phyloP scores from a whole-genome alignment of 2,797 vertebrate genomes.

The Pangasius djambal region DNA sequence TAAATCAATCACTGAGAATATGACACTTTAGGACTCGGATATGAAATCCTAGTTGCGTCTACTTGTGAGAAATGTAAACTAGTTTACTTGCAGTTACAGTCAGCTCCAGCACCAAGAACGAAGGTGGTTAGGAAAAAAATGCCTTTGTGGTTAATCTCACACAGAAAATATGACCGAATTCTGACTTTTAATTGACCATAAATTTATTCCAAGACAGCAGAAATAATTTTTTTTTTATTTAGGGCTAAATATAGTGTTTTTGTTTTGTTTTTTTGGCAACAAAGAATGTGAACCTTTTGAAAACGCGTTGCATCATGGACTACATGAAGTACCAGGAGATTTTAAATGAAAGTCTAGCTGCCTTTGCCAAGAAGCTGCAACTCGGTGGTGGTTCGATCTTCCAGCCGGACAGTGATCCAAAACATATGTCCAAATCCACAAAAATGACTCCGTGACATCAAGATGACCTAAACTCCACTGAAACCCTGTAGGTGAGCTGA shows the following conservation, averaged over 20 bases:
- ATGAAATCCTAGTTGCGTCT: background rate
- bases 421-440: background rate
- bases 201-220: background rate
- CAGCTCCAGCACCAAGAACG: background rate
- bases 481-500: background rate
- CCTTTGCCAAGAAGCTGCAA: constrained; percentile 7
- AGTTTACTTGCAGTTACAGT: background rate
- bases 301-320: constrained; percentile 1
- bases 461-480: background rate
- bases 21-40: background rate
- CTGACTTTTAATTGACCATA: no score
- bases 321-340: background rate
- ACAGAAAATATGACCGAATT: background rate
- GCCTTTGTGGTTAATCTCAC: background rate
- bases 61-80: background rate
- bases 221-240: no score
- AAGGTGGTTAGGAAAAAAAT: background rate
- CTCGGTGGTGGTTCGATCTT: background rate
- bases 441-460: background rate
- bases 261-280: no score
- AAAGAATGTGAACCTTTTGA: background rate
- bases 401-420: background rate
- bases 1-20: background rate
- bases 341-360: background rate
- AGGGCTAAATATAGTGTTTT: no score